Conservation (phyloP, 2,113 vertebrate genomes). For the Pseudopodoces humilis region DNA sequence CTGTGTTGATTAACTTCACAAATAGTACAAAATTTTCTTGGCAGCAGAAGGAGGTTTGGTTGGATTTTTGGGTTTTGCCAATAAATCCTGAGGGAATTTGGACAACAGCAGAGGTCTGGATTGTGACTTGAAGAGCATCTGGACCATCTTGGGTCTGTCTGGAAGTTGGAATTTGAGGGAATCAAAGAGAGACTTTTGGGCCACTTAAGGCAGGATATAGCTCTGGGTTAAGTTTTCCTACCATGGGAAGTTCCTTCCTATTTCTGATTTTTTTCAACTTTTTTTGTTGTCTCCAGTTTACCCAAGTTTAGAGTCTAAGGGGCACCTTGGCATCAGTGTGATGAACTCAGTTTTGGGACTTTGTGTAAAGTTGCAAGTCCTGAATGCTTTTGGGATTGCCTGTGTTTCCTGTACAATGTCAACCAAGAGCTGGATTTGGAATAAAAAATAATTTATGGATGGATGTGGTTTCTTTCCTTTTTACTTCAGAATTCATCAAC, state of each 20-base stretch:
- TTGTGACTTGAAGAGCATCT: not conserved
- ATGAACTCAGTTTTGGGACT: not conserved
- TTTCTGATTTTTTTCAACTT: not conserved
- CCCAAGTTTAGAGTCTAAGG: not conserved
- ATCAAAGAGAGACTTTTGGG: not conserved
- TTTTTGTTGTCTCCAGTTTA: not conserved
- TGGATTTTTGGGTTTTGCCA: not conserved
- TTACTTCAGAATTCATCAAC: not conserved
- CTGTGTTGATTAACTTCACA: not conserved
- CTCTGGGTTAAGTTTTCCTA: not conserved
- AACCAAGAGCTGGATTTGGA: conserved; percentile 25
- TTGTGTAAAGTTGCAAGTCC: not conserved
- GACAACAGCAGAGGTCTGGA: not conserved
- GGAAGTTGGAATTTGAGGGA: not conserved
- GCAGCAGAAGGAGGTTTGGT: not conserved
- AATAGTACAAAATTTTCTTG: not conserved
- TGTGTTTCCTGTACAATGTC: not conserved
- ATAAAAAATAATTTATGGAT: conserved; percentile 57
- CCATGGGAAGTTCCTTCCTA: not conserved
- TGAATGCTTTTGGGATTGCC: not conserved
- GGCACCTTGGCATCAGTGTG: not conserved
- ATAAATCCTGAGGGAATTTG: not conserved
- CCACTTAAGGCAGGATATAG: not conserved
- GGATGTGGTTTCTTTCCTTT: not conserved
- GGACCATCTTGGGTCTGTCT: not conserved